A percentile compares a stretch with the other conserved stretches of the same genome.
Conservation (phyloP, 2,888 invertebrate species). For the Beris chalybata region DNA sequence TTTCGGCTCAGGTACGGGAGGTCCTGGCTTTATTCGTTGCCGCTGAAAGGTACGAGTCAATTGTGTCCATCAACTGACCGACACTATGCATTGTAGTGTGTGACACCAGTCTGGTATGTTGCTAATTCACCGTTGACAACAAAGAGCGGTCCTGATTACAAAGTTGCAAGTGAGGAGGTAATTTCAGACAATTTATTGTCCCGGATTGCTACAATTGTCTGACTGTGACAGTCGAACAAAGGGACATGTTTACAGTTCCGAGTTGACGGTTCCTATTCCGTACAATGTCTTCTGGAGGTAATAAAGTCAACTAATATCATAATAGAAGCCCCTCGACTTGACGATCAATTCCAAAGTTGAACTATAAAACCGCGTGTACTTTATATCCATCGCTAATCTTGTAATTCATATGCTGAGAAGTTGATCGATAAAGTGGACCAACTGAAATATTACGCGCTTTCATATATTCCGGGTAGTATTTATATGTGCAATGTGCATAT, state of each 20-base stretch:
- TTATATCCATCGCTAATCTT: conserved; percentile 29
- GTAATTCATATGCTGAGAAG: conserved; percentile 31
- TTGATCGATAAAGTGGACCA: conserved; percentile 27
- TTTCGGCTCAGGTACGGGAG: conserved; percentile 26
- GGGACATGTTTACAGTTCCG: conserved; percentile 35
- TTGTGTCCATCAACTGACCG: conserved; percentile 16
- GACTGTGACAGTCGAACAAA: conserved; percentile 34
- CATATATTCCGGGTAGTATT: neutral
- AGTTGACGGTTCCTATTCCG: conserved; percentile 16
- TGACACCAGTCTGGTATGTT: neutral
- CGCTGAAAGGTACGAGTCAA: conserved; percentile 22
- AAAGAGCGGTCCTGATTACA: conserved; percentile 13
- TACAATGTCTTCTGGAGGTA: conserved; percentile 31
- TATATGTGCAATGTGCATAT: neutral
- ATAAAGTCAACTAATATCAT: conserved; percentile 38
- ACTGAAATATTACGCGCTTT: conserved; percentile 14
- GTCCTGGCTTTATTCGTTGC: conserved; percentile 22
- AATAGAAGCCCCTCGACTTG: conserved; percentile 31
- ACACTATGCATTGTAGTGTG: neutral
- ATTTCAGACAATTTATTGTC: conserved; percentile 36
- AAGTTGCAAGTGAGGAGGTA: conserved; percentile 31
- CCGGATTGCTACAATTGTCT: conserved; percentile 32
- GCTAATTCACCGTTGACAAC: neutral
- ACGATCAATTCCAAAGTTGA: conserved; percentile 16
- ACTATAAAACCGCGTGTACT: conserved; percentile 14